phyloP scores from a whole-genome alignment of 2,113 vertebrate species.

The Stercorarius parasiticus region DNA sequence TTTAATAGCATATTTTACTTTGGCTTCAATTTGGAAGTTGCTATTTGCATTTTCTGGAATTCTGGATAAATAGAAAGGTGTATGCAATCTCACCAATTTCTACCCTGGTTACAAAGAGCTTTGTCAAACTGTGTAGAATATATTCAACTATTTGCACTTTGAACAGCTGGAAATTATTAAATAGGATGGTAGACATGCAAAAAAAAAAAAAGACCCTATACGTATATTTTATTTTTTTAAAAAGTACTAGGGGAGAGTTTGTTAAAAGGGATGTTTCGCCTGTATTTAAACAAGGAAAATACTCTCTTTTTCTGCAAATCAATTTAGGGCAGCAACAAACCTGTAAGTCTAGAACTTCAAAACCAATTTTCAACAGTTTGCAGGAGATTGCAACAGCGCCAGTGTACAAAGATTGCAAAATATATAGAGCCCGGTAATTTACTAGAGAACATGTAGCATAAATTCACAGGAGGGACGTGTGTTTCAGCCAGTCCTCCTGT shows the following conservation, averaged over 20 bases:
- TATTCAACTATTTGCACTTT: background rate
- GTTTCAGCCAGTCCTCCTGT: background rate
- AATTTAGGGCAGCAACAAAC: background rate
- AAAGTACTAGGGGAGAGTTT: background rate
- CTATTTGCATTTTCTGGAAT: background rate
- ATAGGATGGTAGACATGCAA: background rate
- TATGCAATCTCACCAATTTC: background rate
- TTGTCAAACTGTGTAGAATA: background rate
- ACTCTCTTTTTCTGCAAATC: background rate
- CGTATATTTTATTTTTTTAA: background rate
- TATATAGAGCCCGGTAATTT: rapidly evolving
- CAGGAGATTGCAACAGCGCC: background rate
- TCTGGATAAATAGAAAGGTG: background rate
- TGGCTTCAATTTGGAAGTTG: background rate
- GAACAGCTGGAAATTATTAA: background rate
- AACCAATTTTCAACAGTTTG: background rate
- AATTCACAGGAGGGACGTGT: background rate
- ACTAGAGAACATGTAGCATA: background rate
- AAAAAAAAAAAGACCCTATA: background rate
- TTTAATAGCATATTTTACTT: background rate
- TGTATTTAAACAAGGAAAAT: background rate
- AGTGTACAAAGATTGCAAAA: background rate
- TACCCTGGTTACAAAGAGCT: background rate
- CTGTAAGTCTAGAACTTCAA: background rate
- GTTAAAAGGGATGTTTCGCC: background rate